A percentile compares a stretch with the other conserved stretches of the same genome.
These are phyloP conservation scores for Odontamblyopus rebecca DNA, from an alignment of 2,797 vertebrate species.

Conservation along the genomic window DNA sequence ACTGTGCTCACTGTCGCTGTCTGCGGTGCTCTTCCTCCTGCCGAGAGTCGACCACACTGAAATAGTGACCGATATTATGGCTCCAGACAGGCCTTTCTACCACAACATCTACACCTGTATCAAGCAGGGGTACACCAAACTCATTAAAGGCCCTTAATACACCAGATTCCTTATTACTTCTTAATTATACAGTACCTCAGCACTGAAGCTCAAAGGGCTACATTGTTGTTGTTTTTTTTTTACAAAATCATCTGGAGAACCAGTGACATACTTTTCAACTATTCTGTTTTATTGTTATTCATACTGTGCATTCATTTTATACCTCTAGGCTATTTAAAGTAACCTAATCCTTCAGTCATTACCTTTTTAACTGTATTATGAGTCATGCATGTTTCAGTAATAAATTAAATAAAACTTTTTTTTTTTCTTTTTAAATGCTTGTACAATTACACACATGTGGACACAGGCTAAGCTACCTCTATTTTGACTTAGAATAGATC, in stretches of 20 bases:
- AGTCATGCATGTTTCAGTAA: background rate
- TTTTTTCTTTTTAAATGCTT: background rate
- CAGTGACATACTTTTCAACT: background rate
- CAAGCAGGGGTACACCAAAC: constrained; percentile 70
- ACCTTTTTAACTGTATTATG: background rate
- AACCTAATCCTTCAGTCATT: too few relatives aligned
- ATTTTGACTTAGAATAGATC: background rate
- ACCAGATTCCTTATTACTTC: constrained; percentile 9
- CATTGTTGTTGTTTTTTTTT: background rate
- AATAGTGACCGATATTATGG: constrained; percentile 78
- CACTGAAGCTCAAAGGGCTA: background rate
- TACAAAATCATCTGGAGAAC: background rate
- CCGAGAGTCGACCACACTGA: constrained; percentile 72
- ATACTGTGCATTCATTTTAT: background rate
- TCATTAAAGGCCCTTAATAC: constrained; percentile 39
- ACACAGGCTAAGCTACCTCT: too few relatives aligned
- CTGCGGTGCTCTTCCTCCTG: constrained; percentile 72
- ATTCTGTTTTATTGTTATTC: background rate
- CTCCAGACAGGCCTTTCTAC: constrained; percentile 68
- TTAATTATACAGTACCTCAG: constrained; percentile 17
- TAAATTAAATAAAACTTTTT: background rate
- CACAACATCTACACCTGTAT: constrained; percentile 69
- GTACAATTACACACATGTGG: background rate
- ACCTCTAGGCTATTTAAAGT: too few relatives aligned
- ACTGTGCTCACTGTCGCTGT: constrained; percentile 63